Evolutionary conservation across 1,140 invertebrate genomes (phyloP), one percentile per base, ranked within the genome.

Genomic region (Chlorops oryzae): DNA sequence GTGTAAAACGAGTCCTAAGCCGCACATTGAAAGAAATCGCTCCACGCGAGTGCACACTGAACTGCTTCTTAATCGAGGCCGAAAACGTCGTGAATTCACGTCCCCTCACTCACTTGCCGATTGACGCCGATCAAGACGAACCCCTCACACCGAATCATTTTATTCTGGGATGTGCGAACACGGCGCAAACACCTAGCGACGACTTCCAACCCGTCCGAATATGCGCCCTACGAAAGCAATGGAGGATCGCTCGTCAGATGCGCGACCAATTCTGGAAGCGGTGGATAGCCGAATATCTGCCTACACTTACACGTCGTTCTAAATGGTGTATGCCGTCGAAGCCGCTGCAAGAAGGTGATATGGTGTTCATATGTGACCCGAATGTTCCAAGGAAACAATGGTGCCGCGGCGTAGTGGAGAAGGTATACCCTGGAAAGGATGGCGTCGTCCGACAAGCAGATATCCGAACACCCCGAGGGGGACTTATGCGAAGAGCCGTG

Each of bases 111-210:
- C 57, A 66, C 12, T 59, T 72, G 0, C 62, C 60, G 5, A 42
- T 59, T 1, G 52, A 48, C 21, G 34, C 44, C 0, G 54, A 62
- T 3, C 58, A 67, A 22, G 38, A 45, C 0, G 64, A 58, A 24
- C 53, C 60, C 0, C 39, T 71, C 0, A 69, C 66, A 0, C 65
- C 68, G 0, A 67, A 64, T 13, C 61, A 72, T 22, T 65, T 69
- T 38, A 23, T 58, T 5, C 37, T 58, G n/a, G 53, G 54, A 1
- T 40, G 44, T 35, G 9, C 43, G 15, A 52, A 42, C 35, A 23
- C 51, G 18, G 43, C 37, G 18, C 44, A 47, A 41, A 52, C 51
- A 3, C 51, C 51, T 2, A 34, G 12, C 43, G 18, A 4, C 6
- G 27, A 21, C 21, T 44, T 47, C 24, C 10, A 47, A 47, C 13